Conservation (phyloP, 2,113 vertebrate species). For the Stomatorhinus ivindoensis region DNA sequence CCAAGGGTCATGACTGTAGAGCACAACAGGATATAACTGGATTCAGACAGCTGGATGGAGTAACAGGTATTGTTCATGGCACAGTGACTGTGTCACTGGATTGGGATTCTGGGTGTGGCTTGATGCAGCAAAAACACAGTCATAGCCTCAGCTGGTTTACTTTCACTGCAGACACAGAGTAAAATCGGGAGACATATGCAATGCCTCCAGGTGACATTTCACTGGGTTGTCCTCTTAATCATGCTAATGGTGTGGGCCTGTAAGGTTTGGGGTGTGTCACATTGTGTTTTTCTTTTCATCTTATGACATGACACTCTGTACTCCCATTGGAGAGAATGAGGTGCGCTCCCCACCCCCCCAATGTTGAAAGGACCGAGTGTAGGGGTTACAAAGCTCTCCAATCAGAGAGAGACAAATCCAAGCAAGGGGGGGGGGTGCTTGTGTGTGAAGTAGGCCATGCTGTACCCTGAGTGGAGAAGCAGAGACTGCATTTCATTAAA, state of each 20-base stretch:
- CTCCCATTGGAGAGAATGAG: neutral
- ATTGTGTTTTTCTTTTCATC: neutral
- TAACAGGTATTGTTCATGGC: neutral
- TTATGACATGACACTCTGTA: neutral
- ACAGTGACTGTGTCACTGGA: neutral
- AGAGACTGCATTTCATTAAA: neutral
- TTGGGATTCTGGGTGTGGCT: neutral
- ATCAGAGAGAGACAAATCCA: neutral
- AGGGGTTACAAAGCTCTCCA: neutral
- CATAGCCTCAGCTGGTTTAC: neutral
- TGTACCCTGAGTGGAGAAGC: neutral
- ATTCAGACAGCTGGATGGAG: neutral
- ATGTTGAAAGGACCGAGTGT: neutral
- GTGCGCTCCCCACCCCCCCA: neutral
- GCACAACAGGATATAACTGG: neutral
- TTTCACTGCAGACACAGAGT: neutral
- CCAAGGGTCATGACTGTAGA: neutral
- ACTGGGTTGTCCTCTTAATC: neutral
- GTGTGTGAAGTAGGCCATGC: neutral
- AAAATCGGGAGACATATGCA: neutral
- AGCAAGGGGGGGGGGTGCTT: neutral
- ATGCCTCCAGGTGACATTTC: neutral
- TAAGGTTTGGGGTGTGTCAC: neutral
- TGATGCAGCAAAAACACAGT: neutral
- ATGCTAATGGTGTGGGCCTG: neutral